Evolutionary conservation across 2,113 vertebrate genomes (phyloP).

Genomic region (Prinia subflava): DNA sequence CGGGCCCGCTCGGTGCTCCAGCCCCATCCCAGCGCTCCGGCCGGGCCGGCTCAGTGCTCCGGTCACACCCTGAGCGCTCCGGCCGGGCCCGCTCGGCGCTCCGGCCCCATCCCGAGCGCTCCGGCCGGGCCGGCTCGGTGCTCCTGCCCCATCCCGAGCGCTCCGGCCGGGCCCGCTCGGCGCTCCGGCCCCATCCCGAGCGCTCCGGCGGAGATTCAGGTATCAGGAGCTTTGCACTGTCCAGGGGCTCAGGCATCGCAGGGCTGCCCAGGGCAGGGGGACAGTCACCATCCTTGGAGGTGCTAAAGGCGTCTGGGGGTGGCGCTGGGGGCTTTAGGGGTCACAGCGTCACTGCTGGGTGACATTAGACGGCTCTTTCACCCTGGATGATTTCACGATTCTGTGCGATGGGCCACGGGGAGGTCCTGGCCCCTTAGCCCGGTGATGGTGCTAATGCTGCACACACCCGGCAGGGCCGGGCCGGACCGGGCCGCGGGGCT

Average conservation of each 20-base stretch:
- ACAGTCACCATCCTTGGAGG: background rate
- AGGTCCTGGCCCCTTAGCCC: accelerated
- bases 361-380: background rate
- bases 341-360: accelerated
- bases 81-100: too few species aligned
- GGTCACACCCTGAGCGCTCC: too few species aligned
- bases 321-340: background rate
- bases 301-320: accelerated
- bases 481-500: too few species aligned
- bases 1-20: too few species aligned
- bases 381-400: accelerated
- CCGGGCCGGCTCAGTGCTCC: too few species aligned
- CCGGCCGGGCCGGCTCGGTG: too few species aligned
- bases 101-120: background rate
- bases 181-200: background rate
- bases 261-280: accelerated
- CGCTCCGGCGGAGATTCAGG: background rate
- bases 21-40: too few species aligned
- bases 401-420: too few species aligned
- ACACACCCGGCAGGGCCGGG: too few species aligned
- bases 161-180: too few species aligned
- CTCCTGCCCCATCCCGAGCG: background rate
- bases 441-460: background rate
- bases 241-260: accelerated
- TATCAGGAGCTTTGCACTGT: accelerated